Conservation (phyloP, 1,140 invertebrate genomes). For the Euglossa dilemma region DNA sequence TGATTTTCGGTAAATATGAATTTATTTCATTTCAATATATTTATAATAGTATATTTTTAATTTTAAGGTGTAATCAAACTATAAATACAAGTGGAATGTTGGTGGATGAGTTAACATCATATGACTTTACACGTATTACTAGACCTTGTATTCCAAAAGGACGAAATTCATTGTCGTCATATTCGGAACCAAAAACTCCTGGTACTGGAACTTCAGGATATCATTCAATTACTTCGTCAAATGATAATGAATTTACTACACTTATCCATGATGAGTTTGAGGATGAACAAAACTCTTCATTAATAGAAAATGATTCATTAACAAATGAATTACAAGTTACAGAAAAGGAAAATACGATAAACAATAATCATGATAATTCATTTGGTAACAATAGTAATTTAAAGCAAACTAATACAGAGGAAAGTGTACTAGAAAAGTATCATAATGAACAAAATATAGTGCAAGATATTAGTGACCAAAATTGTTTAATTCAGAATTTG, state of each 20-base stretch:
- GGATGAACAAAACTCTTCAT: slow-evolving; percentile 5
- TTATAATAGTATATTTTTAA: background rate
- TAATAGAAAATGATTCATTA: background rate
- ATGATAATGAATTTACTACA: slow-evolving; percentile 3
- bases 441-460: background rate
- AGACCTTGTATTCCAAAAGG: slow-evolving; percentile 12
- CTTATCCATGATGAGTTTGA: slow-evolving; percentile 24
- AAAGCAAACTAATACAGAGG: background rate
- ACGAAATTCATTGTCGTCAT: slow-evolving; percentile 28
- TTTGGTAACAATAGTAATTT: background rate
- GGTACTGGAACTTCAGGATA: slow-evolving; percentile 41
- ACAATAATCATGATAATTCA: background rate
- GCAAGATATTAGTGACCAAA: background rate
- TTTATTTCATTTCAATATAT: background rate
- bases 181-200: slow-evolving; percentile 30
- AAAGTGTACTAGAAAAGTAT: background rate
- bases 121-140: slow-evolving; percentile 51
- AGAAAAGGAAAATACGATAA: background rate
- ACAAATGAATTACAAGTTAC: background rate
- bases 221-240: slow-evolving; percentile 10
- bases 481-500: background rate
- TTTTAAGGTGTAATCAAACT: slow-evolving; percentile 71
- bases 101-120: slow-evolving; percentile 69
- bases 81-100: slow-evolving; percentile 68
- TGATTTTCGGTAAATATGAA: slow-evolving; percentile 71